Evolutionary conservation across 2,113 vertebrate genomes (phyloP), one percentile per base, ranked within the genome.

Genomic region (Taxidea taxus): DNA sequence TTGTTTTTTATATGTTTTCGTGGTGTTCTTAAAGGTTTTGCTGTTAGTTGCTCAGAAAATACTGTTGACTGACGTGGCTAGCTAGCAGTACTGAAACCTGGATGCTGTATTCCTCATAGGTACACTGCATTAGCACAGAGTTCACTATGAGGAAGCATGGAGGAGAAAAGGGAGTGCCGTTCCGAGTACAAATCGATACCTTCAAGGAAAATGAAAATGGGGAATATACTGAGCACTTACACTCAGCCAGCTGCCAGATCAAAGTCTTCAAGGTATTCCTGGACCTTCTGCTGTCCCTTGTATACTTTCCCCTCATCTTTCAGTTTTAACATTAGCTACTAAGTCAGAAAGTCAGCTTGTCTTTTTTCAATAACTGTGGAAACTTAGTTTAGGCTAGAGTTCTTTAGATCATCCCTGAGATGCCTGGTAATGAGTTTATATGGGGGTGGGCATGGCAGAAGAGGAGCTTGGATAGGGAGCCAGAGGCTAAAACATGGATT

Each of bases 121-220:
- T 99, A 75, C 99, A 99, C 97, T 99, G 99, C 95, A 99, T 99
- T 94, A 99, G 99, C 99, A 99, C 99, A 13, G 99, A 99, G 98
- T 99, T 99, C 98, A 99, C 99, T 29, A 99, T 99, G 99, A 99
- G 99, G 51, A 99, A 99, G 95, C 99, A 99, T 0, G 99, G 99
- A 0, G 99, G 99, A 2, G 99, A 99, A 96, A 99, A 99, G 92
- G 99, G 99, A 0, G 99, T 99, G 2, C 99, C 99, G 0, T 99
- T 99, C 97, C 99, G 99, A 75, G 98, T 99, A 80, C 99, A 99
- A 98, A 99, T 99, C 1, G 99, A 99, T 98, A 99, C 99, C 0
- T 99, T 99, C 97, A 99, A 99, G 89, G 99, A 99, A 98, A 99
- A 99, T 0, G 99, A 99, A 91, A 99, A 96, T 0, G 99, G 99